Conservation (phyloP, 1,140 invertebrate species). For the Trachelipus rathkii region DNA sequence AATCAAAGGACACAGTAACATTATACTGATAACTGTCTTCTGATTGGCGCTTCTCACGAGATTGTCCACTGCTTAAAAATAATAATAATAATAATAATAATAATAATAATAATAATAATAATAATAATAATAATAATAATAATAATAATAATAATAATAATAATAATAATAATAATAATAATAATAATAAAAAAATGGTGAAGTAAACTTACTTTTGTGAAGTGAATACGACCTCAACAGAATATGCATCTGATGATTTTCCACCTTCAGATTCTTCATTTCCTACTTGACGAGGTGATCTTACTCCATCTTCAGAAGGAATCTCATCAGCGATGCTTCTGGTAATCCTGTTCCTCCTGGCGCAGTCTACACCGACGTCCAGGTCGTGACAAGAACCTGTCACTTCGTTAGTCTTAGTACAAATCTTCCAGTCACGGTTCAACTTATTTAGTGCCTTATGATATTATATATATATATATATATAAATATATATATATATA, state of each 20-base stretch:
- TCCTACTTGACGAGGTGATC: slow-evolving; percentile 57
- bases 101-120: background rate
- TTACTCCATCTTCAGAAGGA: slow-evolving; percentile 56
- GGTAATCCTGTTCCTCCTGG: slow-evolving; percentile 35
- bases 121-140: background rate
- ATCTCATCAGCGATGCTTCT: slow-evolving; percentile 24
- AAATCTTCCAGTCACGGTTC: slow-evolving; percentile 90
- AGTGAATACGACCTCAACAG: slow-evolving; percentile 71
- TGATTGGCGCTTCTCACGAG: slow-evolving; percentile 12
- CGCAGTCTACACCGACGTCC: slow-evolving; percentile 82
- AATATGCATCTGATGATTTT: slow-evolving; percentile 65
- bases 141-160: background rate
- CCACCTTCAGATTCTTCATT: slow-evolving; percentile 62
- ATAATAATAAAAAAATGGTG: too few species aligned
- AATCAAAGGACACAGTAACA: slow-evolving; percentile 83
- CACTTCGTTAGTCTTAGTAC: slow-evolving; percentile 58
- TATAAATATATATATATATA: slow-evolving; percentile 11
- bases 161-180: background rate
- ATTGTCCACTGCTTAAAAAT: background rate
- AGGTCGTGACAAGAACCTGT: slow-evolving; percentile 69
- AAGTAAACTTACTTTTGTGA: slow-evolving; percentile 58
- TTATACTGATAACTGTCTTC: slow-evolving; percentile 67
- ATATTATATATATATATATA: slow-evolving; percentile 4
- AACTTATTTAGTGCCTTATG: slow-evolving; percentile 73
- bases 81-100: background rate